Evolutionary conservation across 2,888 invertebrate genomes (phyloP).

Genomic region (Lottia gigantea): DNA sequence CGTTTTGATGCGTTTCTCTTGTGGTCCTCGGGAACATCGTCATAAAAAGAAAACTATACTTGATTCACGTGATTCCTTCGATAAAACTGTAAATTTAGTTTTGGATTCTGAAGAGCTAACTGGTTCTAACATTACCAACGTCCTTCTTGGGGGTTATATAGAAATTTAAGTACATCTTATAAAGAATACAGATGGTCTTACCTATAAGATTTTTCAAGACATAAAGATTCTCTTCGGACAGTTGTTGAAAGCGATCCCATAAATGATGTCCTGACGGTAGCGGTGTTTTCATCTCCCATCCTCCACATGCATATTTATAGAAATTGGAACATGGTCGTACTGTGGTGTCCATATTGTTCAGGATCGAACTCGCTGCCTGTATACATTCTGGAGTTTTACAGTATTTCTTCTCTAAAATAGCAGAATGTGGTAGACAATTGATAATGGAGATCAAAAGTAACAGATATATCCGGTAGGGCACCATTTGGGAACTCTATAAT

Average conservation of each 20-base stretch:
- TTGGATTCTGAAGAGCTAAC: too few species aligned
- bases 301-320: conserved; percentile 60
- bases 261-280: conserved; percentile 56
- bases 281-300: conserved; percentile 54
- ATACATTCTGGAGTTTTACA: conserved; percentile 53
- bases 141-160: too few species aligned
- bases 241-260: conserved; percentile 58
- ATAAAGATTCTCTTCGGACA: conserved; percentile 55
- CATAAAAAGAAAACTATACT: too few species aligned
- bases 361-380: conserved; percentile 49
- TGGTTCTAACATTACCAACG: too few species aligned
- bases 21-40: too few species aligned
- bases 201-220: conserved; percentile 55
- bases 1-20: neutral
- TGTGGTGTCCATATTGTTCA: conserved; percentile 48
- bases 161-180: too few species aligned
- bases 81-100: too few species aligned
- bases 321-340: conserved; percentile 56
- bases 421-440: too few species aligned
- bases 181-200: conserved; percentile 25
- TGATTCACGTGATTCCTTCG: too few species aligned
- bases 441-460: too few species aligned
- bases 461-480: too few species aligned
- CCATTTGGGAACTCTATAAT: too few species aligned
- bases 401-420: conserved; percentile 32